Percentiles rank a stretch among this genome's conserved stretches.
phyloP scores from a whole-genome alignment of 2,797 vertebrate species.

The Hemitrygon akajei region DNA sequence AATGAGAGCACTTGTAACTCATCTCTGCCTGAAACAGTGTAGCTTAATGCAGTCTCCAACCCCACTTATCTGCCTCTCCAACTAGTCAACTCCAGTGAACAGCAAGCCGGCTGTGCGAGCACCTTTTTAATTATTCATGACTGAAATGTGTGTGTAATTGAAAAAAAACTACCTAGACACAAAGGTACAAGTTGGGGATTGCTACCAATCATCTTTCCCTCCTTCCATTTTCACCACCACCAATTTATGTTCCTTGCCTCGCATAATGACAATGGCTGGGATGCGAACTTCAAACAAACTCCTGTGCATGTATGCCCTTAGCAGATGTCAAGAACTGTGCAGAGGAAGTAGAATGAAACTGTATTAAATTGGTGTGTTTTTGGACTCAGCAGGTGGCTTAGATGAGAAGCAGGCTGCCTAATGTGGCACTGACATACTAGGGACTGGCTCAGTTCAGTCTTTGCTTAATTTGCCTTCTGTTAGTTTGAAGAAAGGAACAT shows the following conservation, averaged over 20 bases:
- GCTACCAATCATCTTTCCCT: background rate
- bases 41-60: conserved; percentile 59
- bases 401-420: background rate
- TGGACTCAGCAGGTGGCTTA: background rate
- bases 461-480: background rate
- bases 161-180: conserved; percentile 58
- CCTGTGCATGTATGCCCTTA: background rate
- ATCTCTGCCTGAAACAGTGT: conserved; percentile 47
- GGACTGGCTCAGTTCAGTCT: background rate
- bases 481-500: background rate
- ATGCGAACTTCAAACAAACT: background rate
- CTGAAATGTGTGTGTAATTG: conserved; percentile 50
- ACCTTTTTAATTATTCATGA: conserved; percentile 64
- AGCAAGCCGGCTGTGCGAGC: conserved; percentile 60
- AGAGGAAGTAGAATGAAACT: background rate
- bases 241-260: background rate
- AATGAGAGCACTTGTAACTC: background rate
- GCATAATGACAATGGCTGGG: background rate
- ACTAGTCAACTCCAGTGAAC: conserved; percentile 60
- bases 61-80: conserved; percentile 59
- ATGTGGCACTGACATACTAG: background rate
- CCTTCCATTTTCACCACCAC: background rate
- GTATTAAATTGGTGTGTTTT: background rate
- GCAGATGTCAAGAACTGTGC: background rate
- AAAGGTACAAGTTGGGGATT: conserved; percentile 20